Base-by-base conservation (phyloP, 2,797 vertebrate genomes). In the Fringilla coelebs region DNA sequence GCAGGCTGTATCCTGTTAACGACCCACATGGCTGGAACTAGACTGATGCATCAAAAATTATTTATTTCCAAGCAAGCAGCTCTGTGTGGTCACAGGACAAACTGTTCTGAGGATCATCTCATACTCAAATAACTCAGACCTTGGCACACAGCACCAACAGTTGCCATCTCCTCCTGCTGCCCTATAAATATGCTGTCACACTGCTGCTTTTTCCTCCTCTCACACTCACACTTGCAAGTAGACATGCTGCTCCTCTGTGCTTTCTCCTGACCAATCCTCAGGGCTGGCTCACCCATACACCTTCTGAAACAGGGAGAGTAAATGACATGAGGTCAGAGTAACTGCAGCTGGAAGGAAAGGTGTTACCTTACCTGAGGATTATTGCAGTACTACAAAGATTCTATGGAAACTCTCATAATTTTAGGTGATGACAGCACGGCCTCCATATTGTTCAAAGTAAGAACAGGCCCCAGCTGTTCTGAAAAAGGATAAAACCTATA, bases 301-400 rank as follows among this genome's bases (percentile, higher is more conserved):
- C 8, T 58, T 51, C 34, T 55, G 43, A 72, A 93, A 49, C 6
- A 71, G 21, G 13, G 7, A 85, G 13, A 62, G 19, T 21, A 55
- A 92, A 43, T 22, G 15, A 22, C 31, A 31, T 40, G 31, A 76
- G 24, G 36, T 77, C 54, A 68, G 57, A 72, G 49, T 13, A 57
- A 57, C 13, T 61, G 31, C 11, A 8, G 40, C 34, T 55, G 41
- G 40, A 68, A 84, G 38, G n/a, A 81, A 81, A 78, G 12, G 54
- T 14, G 34, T 24, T 57, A 3, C 32, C 52, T 78, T 28, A 81
- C 40, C n/a, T 51, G 49, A 65, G 65, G 24, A 46, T 10, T 10
- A 73, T 28, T 0, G 0, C 18, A 55, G 16, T n/a, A 45, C 43
- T 14, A 10, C 15, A 66, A 52, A 90, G 29, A 38, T 0, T 2